Evolutionary conservation across 2,797 vertebrate species (phyloP).

Genomic region (Okamejei kenojei): DNA sequence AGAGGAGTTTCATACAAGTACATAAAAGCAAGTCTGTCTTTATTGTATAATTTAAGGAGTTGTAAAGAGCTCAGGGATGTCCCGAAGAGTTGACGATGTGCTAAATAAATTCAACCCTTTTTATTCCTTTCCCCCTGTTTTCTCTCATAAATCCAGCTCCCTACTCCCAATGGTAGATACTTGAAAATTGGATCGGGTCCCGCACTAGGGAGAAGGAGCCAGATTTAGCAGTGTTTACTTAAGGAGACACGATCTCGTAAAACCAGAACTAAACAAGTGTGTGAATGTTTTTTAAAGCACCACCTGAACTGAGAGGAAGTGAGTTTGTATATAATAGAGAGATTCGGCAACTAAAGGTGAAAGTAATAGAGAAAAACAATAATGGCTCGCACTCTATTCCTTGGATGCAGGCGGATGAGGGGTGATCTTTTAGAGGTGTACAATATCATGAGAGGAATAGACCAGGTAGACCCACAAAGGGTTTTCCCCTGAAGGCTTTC

Average conservation of each 20-base stretch:
- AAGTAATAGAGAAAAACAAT: background rate
- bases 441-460: no score
- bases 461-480: no score
- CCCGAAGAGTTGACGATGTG: background rate
- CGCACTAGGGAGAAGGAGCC: background rate
- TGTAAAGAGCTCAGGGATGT: background rate
- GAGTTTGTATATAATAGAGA: background rate
- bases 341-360: background rate
- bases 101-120: background rate
- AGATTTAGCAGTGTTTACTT: background rate
- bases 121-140: background rate
- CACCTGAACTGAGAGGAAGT: background rate
- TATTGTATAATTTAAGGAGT: background rate
- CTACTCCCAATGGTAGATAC: background rate
- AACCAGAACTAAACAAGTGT: background rate
- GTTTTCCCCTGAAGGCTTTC: no score
- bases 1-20: background rate
- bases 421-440: no score
- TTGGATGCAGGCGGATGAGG: no score
- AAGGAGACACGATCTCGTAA: background rate
- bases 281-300: background rate
- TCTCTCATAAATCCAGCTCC: background rate
- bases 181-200: background rate
- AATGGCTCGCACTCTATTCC: no score
- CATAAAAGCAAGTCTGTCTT: background rate